phyloP scores from a whole-genome alignment of 1,140 invertebrate genomes.

The Brachionus manjavacas region DNA sequence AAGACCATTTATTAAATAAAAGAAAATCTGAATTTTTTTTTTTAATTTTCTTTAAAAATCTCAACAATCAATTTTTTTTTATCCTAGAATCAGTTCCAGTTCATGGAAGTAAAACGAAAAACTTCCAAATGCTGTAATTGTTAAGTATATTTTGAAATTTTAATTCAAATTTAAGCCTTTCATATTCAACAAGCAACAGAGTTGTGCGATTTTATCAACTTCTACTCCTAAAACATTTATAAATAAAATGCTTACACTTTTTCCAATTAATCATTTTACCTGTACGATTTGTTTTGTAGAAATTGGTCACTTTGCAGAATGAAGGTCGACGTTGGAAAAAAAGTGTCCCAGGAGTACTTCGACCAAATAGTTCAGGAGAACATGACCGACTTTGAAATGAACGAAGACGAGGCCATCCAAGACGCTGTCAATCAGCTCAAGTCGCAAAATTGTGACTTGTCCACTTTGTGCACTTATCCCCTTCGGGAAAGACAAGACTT shows the following conservation, averaged over 20 bases:
- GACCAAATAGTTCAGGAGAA: conserved; percentile 79
- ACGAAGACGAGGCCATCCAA: conserved; percentile 70
- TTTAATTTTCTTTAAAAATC: too few relatives aligned
- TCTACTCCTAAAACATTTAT: background rate
- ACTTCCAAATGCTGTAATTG: background rate
- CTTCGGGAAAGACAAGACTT: conserved; percentile 44
- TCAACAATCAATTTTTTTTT: too few relatives aligned
- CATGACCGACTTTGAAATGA: conserved; percentile 76
- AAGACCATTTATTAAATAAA: too few relatives aligned
- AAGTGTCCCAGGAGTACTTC: conserved; percentile 71
- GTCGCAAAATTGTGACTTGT: conserved; percentile 71
- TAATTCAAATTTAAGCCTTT: background rate
- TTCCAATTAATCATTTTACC: background rate
- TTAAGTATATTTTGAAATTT: background rate
- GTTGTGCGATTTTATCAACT: background rate
- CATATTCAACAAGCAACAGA: background rate
- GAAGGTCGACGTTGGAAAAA: conserved; percentile 48
- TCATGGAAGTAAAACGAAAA: too few relatives aligned
- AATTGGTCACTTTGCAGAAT: background rate
- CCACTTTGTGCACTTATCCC: conserved; percentile 71
- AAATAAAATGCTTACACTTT: background rate
- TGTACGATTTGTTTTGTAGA: background rate
- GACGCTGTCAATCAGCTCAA: conserved; percentile 78
- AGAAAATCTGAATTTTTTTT: too few relatives aligned
- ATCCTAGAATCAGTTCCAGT: too few relatives aligned